Conservation (phyloP, 2,797 vertebrate genomes). For the Characodon lateralis region DNA sequence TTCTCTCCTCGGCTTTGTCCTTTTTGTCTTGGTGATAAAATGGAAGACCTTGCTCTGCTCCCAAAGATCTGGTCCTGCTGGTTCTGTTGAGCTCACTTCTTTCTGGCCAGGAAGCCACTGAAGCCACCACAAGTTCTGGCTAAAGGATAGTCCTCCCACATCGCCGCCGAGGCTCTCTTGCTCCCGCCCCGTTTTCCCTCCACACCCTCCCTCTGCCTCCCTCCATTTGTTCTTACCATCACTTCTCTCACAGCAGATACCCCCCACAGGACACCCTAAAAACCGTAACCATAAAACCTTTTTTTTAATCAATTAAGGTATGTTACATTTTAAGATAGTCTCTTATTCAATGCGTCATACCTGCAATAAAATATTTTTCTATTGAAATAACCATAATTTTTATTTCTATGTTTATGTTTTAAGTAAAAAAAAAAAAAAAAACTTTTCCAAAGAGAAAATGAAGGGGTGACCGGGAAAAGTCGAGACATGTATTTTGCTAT, state of each 20-base stretch:
- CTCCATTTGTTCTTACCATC: slow-evolving; percentile 65
- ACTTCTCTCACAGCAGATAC: slow-evolving; percentile 50
- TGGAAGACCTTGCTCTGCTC: slow-evolving; percentile 17
- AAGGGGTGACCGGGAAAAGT: background rate
- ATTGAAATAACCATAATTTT: background rate
- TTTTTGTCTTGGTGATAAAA: background rate
- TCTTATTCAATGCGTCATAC: background rate
- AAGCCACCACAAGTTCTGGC: slow-evolving; percentile 77
- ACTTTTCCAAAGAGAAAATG: background rate
- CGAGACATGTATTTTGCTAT: background rate
- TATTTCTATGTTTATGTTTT: background rate
- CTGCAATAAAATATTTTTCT: background rate
- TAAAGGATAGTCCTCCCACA: slow-evolving; percentile 79
- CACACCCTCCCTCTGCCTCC: slow-evolving; percentile 44
- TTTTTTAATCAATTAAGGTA: background rate
- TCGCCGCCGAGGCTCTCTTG: slow-evolving; percentile 52
- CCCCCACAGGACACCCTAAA: slow-evolving; percentile 2
- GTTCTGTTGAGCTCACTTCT: slow-evolving; percentile 55
- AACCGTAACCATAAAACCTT: background rate
- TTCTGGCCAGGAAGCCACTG: slow-evolving; percentile 56
- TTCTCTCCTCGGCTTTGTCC: background rate
- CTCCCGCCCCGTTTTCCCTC: slow-evolving; percentile 63
- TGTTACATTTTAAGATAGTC: background rate
- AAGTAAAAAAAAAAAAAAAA: too few species aligned
- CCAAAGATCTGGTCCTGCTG: slow-evolving; percentile 16